These are phyloP conservation scores for Eulacestoma nigropectus DNA, from an alignment of 2,113 vertebrate genomes.

Conservation along the genomic window DNA sequence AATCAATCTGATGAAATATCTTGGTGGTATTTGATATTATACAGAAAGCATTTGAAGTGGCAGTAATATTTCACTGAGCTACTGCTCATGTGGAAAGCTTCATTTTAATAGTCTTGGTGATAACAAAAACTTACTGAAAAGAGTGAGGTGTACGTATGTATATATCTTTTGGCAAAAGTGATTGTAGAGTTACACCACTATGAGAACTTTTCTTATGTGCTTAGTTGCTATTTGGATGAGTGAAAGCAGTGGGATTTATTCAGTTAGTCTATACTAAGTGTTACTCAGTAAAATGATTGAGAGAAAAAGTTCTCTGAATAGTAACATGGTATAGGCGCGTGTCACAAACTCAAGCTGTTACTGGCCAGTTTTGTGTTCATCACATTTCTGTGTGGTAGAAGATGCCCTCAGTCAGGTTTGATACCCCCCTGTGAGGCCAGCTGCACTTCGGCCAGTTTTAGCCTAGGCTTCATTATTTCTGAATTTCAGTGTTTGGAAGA, in stretches of 20 bases:
- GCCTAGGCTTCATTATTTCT: not conserved
- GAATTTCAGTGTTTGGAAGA: not conserved
- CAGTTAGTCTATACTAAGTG: not conserved
- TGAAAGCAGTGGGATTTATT: not conserved
- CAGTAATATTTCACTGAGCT: not conserved
- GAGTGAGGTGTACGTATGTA: not conserved
- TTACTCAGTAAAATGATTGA: not conserved
- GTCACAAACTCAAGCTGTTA: not conserved
- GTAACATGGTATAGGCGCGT: not conserved
- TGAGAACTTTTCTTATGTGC: not conserved
- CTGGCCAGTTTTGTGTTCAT: not conserved
- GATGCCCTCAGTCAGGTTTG: not conserved
- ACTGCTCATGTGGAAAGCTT: not conserved
- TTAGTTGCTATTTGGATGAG: not conserved
- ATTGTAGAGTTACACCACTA: not conserved
- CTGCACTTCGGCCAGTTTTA: not conserved
- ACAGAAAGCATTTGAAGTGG: not conserved
- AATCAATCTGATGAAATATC: constrained; percentile 32
- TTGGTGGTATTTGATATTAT: constrained; percentile 19
- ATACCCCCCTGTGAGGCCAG: not conserved
- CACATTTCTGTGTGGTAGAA: not conserved
- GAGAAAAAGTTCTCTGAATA: not conserved
- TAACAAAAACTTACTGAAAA: not conserved
- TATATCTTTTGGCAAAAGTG: not conserved
- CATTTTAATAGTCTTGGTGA: not conserved